Conservation (phyloP, 2,888 invertebrate species). For the Patella pellucida region DNA sequence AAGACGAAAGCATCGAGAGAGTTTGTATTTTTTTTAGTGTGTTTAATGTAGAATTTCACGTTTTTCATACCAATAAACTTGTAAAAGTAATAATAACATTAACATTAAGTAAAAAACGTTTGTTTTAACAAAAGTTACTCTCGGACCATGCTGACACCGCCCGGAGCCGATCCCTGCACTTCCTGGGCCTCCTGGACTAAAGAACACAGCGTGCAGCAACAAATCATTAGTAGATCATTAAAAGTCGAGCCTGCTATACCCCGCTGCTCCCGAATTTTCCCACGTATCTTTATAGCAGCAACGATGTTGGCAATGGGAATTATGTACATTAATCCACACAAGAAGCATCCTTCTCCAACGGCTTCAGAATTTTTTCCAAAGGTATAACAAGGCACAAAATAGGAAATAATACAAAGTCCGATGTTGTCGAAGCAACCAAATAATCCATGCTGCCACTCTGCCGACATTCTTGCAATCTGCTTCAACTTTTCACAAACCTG, state of each 20-base stretch:
- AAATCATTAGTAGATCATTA: constrained; percentile 52
- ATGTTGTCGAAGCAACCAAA: constrained; percentile 64
- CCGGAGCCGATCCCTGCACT: constrained; percentile 42
- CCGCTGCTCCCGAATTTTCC: constrained; percentile 60
- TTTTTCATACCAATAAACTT: no score
- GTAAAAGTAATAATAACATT: no score
- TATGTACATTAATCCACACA: constrained; percentile 54
- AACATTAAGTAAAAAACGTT: neutral
- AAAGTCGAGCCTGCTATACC: constrained; percentile 53
- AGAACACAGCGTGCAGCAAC: constrained; percentile 58
- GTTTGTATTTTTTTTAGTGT: no score
- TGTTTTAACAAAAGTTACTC: constrained; percentile 30
- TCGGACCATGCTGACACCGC: constrained; percentile 47
- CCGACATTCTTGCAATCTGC: constrained; percentile 33
- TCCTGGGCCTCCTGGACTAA: constrained; percentile 61
- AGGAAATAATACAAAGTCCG: constrained; percentile 58
- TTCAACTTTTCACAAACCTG: no score
- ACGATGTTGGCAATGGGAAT: constrained; percentile 55
- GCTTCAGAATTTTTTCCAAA: constrained; percentile 63
- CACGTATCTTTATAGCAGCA: constrained; percentile 47
- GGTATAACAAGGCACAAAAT: constrained; percentile 63
- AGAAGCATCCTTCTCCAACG: constrained; percentile 57
- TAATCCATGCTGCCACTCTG: constrained; percentile 57
- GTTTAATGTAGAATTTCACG: no score
- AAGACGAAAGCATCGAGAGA: no score